Conservation (phyloP, 2,888 invertebrate species). For the Cosmorhoe ocellata region DNA sequence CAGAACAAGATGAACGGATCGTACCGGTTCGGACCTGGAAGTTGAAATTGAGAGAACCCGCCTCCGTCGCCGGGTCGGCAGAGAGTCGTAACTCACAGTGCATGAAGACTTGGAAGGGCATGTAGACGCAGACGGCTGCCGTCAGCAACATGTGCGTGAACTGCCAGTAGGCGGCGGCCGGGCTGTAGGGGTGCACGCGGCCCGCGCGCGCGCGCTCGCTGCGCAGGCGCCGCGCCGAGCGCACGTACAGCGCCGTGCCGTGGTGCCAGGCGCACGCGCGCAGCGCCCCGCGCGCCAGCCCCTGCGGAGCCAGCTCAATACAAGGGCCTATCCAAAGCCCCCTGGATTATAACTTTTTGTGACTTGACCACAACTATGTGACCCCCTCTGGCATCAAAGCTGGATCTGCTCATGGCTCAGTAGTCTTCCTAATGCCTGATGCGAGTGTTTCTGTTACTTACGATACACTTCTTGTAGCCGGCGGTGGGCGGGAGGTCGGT, state of each 20-base stretch:
- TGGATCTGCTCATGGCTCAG: no score
- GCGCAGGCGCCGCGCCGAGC: constrained; percentile 49
- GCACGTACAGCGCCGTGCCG: constrained; percentile 43
- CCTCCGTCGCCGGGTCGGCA: no score
- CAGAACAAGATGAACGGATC: constrained; percentile 49
- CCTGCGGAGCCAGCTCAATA: no score
- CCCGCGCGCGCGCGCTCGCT: constrained; percentile 45
- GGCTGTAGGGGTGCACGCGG: constrained; percentile 61
- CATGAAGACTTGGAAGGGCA: constrained; percentile 56
- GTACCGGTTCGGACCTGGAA: constrained; percentile 48
- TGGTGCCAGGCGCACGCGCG: constrained; percentile 50
- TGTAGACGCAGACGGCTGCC: constrained; percentile 42
- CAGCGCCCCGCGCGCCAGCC: constrained; percentile 23
- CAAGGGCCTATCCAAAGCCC: no score
- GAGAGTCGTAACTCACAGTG: constrained; percentile 49
- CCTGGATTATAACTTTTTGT: no score
- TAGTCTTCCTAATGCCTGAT: no score
- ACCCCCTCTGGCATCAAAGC: no score
- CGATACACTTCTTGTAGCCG: constrained; percentile 20
- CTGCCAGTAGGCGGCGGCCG: constrained; percentile 52
- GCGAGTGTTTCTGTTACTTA: neutral
- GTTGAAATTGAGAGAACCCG: neutral
- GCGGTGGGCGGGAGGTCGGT: constrained; percentile 48
- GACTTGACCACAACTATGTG: no score
- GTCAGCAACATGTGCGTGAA: constrained; percentile 38